Evolutionary conservation across 30 jellyfish, hydroid and myxozoan genomes (phyloP), one percentile per base, ranked within the genome.

Genomic region (Clytia hemisphaerica): DNA sequence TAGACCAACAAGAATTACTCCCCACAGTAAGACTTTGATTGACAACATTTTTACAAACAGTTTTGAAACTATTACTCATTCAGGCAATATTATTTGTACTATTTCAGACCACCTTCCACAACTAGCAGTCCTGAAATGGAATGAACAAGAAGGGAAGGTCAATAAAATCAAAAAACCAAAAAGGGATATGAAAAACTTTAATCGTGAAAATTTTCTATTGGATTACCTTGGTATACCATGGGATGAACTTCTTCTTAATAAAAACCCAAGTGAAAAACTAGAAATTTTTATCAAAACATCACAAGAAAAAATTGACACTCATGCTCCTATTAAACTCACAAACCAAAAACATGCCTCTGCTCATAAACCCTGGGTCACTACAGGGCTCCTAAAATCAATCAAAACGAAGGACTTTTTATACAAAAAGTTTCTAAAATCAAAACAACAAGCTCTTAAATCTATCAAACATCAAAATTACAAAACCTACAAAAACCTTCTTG

Each of bases 1-100:
- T 19, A 61, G 61, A 16, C 80, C 80, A 42, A 67, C 80, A 12
- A 76, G 50, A 6, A 67, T 67, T 42, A 67, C 80, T 40, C 44
- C 25, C 48, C 7, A 61, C 25, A 42, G 77, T 21, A 31, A 61
- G 21, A 67, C 80, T 6, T n/a, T 67, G 12, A 67, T 67, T 47
- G 80, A 67, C 61, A 67, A 67, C 25, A 67, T 67, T 42, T 38
- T 1, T 45, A 15, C n/a, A 6, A 45, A 67, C 19, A 0, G 18
- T 47, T 12, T 57, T 16, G 60, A 15, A 12, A 24, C 25, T 6
- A 49, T 25, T 31, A 14, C 32, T 6, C 33, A 16, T 16, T 24
- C 34, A 18, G 80, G 74, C 0, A 67, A 31, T 28, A 15, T 67
- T 45, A 42, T 15, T 37, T 34, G 67, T 21, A 14, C 59, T 14